These are phyloP conservation scores for Prosapia bicincta DNA, from an alignment of 2,888 invertebrate species.

Conservation along the genomic window DNA sequence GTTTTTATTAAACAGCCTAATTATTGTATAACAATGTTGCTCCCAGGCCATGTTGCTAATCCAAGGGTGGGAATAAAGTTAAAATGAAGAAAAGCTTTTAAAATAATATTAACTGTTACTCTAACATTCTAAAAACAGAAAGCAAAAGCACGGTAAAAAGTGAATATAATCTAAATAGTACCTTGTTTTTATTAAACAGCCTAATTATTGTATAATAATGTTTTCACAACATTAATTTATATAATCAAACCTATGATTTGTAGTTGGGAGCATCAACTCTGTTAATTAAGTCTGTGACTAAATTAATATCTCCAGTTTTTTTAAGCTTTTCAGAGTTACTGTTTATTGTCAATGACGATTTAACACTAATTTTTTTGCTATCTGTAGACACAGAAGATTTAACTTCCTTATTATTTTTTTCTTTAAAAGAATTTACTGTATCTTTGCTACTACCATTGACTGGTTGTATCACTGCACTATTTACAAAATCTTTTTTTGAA, in stretches of 20 bases:
- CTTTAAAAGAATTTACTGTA: not conserved
- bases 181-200: no score
- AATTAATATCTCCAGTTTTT: not conserved
- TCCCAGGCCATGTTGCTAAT: no score
- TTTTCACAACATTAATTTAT: not conserved
- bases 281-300: not conserved
- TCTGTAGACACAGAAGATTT: not conserved
- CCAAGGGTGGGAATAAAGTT: no score
- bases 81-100: no score
- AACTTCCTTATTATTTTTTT: not conserved
- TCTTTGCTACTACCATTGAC: not conserved
- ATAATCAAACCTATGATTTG: no score
- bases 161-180: no score
- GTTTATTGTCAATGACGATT: not conserved
- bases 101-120: no score
- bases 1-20: no score
- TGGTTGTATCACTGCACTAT: not conserved
- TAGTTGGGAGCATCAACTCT: not conserved
- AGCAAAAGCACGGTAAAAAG: no score
- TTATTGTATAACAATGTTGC: no score
- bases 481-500: not conserved
- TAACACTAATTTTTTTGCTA: not conserved
- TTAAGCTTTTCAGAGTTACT: not conserved
- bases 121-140: no score
- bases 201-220: no score